These are phyloP conservation scores for Mustela nigripes DNA, from an alignment of 2,113 vertebrate genomes.

Conservation along the genomic window DNA sequence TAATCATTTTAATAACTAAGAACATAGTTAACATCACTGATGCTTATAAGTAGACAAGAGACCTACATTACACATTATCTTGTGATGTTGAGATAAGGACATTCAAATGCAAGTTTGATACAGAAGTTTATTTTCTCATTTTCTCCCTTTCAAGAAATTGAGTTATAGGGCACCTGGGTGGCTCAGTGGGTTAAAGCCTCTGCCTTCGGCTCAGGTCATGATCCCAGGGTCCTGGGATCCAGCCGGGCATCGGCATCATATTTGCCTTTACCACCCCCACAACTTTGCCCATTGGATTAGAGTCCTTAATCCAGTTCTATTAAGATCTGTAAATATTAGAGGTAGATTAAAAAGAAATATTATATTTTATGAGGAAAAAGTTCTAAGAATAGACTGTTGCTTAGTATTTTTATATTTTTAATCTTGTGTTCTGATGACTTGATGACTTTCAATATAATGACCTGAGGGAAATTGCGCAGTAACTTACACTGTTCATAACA, in stretches of 20 bases:
- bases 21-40: neutral
- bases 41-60: neutral
- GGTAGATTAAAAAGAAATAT: neutral
- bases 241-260: neutral
- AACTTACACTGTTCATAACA: conserved; percentile 13
- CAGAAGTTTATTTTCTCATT: neutral
- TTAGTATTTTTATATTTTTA: conserved; percentile 17
- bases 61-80: neutral
- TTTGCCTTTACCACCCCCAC: neutral
- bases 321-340: neutral
- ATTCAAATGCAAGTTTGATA: neutral
- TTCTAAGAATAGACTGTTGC: neutral
- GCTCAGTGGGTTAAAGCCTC: no score
- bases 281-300: neutral
- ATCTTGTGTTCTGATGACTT: neutral
- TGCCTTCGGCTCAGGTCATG: no score
- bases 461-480: neutral
- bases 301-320: neutral
- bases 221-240: neutral
- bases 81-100: neutral
- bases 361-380: neutral
- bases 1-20: neutral
- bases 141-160: no score
- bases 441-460: conserved; percentile 17
- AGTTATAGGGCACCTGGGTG: no score